Percentiles rank a stretch among this genome's conserved stretches.
Evolutionary conservation across 2,113 vertebrate species (phyloP).

Genomic region (Sarotherodon lohbergeri): DNA sequence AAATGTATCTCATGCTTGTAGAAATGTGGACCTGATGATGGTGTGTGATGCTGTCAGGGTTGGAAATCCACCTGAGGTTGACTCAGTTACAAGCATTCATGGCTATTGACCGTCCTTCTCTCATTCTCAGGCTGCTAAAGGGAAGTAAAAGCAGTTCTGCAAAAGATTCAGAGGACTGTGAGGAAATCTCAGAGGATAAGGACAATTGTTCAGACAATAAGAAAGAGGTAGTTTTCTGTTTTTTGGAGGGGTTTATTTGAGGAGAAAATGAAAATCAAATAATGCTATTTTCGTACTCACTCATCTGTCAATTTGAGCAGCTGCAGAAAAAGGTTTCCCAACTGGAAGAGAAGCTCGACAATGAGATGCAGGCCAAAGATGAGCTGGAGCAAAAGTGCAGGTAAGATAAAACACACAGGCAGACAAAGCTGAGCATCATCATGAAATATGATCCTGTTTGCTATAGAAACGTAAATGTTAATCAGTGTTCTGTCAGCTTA

Average conservation of each 20-base stretch:
- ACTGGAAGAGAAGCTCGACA: slow-evolving; percentile 85
- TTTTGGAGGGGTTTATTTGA: neutral
- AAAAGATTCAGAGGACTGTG: slow-evolving; percentile 18
- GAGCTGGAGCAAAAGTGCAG: slow-evolving; percentile 90
- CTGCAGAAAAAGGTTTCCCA: slow-evolving; percentile 83
- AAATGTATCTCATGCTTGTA: neutral
- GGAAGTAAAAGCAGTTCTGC: neutral
- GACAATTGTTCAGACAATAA: slow-evolving; percentile 27
- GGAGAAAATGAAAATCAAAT: neutral
- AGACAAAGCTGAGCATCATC: neutral
- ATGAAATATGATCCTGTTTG: neutral
- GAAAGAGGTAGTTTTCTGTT: slow-evolving; percentile 46
- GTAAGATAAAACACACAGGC: slow-evolving; percentile 58
- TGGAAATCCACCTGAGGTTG: neutral
- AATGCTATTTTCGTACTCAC: neutral
- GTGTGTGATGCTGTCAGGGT: neutral
- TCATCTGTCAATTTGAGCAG: slow-evolving; percentile 55
- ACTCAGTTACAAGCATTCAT: neutral
- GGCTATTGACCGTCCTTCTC: neutral
- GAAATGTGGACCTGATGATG: neutral
- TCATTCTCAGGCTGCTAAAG: slow-evolving; percentile 58
- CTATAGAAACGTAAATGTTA: neutral
- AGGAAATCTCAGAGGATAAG: slow-evolving; percentile 46
- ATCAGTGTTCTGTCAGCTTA: neutral
- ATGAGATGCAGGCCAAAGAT: slow-evolving; percentile 90